Conservation (phyloP, 2,797 vertebrate species). For the Uromys caudimaculatus region DNA sequence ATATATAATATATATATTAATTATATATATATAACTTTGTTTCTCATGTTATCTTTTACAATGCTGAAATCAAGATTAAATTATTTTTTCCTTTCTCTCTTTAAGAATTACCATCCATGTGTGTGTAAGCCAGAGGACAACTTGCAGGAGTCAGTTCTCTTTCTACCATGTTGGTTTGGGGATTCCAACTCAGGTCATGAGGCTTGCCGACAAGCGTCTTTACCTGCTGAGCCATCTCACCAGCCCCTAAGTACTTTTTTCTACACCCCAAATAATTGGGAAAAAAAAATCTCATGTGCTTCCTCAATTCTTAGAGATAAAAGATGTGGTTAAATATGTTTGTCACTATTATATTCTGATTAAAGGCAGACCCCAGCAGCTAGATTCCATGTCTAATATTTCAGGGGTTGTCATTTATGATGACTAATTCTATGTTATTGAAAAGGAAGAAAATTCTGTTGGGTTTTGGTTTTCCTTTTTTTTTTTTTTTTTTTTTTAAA, state of each 20-base stretch:
- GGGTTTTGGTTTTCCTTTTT: not conserved
- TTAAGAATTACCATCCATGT: not conserved
- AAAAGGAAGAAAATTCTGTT: not conserved
- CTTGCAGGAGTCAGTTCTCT: not conserved
- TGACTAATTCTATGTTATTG: constrained; percentile 4
- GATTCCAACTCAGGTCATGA: not conserved
- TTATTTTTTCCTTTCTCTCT: not conserved
- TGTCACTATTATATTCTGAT: not conserved
- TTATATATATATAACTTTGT: not conserved
- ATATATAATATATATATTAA: too few relatives aligned
- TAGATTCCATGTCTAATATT: not conserved
- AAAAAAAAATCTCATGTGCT: not conserved
- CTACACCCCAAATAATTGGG: not conserved
- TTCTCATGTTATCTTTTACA: constrained; percentile 19
- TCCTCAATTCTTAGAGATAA: constrained; percentile 37
- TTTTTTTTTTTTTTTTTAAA: not conserved
- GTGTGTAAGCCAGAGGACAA: not conserved
- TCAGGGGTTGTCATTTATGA: constrained; percentile 35
- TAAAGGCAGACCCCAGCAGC: not conserved
- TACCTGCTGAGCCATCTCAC: not conserved
- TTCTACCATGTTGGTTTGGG: not conserved
- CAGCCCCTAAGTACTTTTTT: not conserved
- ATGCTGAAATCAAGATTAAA: constrained; percentile 31
- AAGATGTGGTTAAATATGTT: not conserved
- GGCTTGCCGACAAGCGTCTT: not conserved